Evolutionary conservation across 2,113 vertebrate species (phyloP).

Genomic region (Ptilorrhoa leucosticta): DNA sequence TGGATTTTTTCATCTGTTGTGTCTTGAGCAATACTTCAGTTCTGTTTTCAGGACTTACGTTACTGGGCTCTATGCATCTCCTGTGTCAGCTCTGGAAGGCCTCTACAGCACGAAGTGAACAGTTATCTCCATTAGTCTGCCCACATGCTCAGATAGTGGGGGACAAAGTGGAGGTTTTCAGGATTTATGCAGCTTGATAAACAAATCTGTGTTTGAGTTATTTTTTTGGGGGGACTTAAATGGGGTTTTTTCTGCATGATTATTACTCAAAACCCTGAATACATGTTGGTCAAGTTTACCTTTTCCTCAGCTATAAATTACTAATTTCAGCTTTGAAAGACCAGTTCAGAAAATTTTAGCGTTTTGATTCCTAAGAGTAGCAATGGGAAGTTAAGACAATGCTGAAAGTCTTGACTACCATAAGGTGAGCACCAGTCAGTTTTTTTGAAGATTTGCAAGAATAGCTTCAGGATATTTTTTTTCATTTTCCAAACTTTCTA

Average conservation of each 20-base stretch:
- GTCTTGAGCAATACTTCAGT: neutral
- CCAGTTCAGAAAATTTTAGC: neutral
- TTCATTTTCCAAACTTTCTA: neutral
- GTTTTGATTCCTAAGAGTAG: neutral
- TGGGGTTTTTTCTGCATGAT: neutral
- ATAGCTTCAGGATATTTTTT: neutral
- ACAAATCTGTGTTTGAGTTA: neutral
- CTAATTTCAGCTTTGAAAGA: neutral
- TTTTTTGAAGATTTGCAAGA: neutral
- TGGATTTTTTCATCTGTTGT: neutral
- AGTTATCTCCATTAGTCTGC: neutral
- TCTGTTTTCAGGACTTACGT: neutral
- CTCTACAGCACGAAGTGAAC: neutral
- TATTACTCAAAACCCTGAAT: neutral
- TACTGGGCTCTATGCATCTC: neutral
- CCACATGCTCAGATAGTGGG: neutral
- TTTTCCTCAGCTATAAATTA: neutral
- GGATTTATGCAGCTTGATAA: neutral
- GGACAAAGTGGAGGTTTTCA: neutral
- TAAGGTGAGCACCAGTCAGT: neutral
- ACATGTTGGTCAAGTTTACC: neutral
- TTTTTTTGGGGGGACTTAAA: neutral
- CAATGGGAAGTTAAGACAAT: neutral
- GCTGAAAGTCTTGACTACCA: neutral
- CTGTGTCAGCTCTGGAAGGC: neutral